Conservation (phyloP, 1,140 invertebrate genomes). For the Lasaia peninsularis region DNA sequence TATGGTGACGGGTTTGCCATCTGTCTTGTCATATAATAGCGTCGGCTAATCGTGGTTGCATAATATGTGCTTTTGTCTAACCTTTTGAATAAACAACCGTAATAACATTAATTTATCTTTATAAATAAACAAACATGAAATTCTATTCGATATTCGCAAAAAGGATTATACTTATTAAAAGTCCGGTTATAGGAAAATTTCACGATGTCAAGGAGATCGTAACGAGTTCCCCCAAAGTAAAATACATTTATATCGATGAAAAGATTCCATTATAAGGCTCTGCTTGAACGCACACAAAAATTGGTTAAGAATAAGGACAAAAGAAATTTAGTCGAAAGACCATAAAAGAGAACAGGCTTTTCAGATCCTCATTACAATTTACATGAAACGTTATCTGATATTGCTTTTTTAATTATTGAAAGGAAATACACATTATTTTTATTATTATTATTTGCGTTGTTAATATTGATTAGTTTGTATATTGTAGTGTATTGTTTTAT, state of each 20-base stretch:
- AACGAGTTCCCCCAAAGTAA: conserved; percentile 18
- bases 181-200: background rate
- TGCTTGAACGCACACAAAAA: conserved; percentile 33
- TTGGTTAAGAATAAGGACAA: conserved; percentile 27
- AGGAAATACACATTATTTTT: too few species aligned
- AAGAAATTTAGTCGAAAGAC: conserved; percentile 17
- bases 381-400: background rate
- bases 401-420: background rate
- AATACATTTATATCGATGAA: conserved; percentile 30
- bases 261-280: conserved; percentile 34
- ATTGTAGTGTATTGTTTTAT: too few species aligned
- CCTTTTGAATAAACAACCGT: too few species aligned
- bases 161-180: background rate
- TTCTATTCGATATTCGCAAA: background rate
- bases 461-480: too few species aligned
- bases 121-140: too few species aligned
- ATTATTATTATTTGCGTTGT: too few species aligned
- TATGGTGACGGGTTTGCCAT: too few species aligned
- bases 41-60: too few species aligned
- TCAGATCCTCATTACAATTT: conserved; percentile 1
- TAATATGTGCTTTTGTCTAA: too few species aligned
- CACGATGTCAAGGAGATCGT: background rate
- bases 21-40: too few species aligned
- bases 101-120: too few species aligned
- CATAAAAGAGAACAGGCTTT: conserved; percentile 17